Evolutionary conservation across 2,888 invertebrate genomes (phyloP), one percentile per base, ranked within the genome.

Genomic region (Drosophila hamatofila): DNA sequence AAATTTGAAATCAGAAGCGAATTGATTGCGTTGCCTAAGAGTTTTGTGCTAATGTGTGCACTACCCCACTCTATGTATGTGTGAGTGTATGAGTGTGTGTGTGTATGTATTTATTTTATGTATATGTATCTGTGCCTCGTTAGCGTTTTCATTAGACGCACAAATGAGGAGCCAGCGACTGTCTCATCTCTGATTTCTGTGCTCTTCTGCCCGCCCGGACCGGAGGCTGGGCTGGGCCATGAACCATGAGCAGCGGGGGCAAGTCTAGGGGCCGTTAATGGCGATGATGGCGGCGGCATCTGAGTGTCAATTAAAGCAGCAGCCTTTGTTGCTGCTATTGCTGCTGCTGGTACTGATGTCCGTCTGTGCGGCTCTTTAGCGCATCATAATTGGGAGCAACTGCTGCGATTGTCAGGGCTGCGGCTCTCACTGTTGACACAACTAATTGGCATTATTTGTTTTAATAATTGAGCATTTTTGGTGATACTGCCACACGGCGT

Each of bases 371-470:
- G 68, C 81, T 76, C 79, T 81, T 81, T 82, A 81, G 81, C 64
- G 72, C 52, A 57, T 76, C 82, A 79, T 87, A 83, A 87, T 87
- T 81, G 86, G 80, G 60, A 71, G 72, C 46, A 42, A 58, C 30
- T 23, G 27, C 51, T 25, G 65, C 27, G 46, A 21, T n/a, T 72
- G 70, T 57, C 70, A 46, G 67, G 60, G 66, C 21, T 65, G 67
- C 33, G 48, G 64, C 72, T 44, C 68, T 71, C 52, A 62, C 66
- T 91, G 91, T 91, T 91, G 91, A 91, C 91, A 91, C 89, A 91
- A 83, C 91, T 91, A 91, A 91, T 91, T 91, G 91, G 85, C 83
- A 90, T 91, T 91, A 91, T 91, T 91, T 91, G 91, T 90, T 91
- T 90, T 91, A 90, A 81, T 90, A 91, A 91, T 91, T 91, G 91